phyloP scores from a whole-genome alignment of 1,140 invertebrate species.

The Aporrectodea caliginosa region DNA sequence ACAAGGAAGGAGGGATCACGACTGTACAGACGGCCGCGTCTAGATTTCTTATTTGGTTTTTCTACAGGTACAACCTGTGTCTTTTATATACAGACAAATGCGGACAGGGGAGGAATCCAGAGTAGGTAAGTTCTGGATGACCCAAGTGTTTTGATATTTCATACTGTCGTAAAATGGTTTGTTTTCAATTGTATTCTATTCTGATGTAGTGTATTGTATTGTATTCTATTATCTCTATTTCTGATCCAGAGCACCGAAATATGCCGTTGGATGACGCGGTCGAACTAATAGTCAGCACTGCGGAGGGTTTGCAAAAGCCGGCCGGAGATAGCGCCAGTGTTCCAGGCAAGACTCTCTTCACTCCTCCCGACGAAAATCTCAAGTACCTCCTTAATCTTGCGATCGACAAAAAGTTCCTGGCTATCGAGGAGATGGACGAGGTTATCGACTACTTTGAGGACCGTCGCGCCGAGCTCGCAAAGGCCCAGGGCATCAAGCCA shows the following conservation, averaged over 20 bases:
- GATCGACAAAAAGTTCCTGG: conserved; percentile 73
- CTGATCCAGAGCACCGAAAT: conserved; percentile 75
- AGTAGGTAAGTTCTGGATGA: background rate
- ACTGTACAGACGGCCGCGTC: too few relatives aligned
- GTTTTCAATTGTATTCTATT: background rate
- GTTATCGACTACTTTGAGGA: conserved; percentile 76
- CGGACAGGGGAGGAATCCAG: background rate
- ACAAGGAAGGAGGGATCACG: too few relatives aligned
- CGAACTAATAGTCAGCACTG: conserved; percentile 73
- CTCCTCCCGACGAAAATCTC: conserved; percentile 40
- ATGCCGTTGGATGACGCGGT: conserved; percentile 90
- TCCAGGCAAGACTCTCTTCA: conserved; percentile 28
- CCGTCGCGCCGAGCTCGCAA: conserved; percentile 60
- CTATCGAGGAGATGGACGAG: conserved; percentile 73
- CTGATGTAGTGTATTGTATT: background rate
- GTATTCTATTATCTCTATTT: background rate
- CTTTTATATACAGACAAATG: too few relatives aligned
- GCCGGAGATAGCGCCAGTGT: conserved; percentile 35
- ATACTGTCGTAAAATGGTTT: background rate
- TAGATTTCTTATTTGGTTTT: too few relatives aligned
- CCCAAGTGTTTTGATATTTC: background rate
- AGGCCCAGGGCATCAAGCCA: background rate
- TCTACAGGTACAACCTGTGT: background rate
- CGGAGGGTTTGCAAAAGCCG: conserved; percentile 63
- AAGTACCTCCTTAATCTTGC: conserved; percentile 74